These are phyloP conservation scores for Petrolisthes cinctipes DNA, from an alignment of 2,888 invertebrate species.

Conservation along the genomic window DNA sequence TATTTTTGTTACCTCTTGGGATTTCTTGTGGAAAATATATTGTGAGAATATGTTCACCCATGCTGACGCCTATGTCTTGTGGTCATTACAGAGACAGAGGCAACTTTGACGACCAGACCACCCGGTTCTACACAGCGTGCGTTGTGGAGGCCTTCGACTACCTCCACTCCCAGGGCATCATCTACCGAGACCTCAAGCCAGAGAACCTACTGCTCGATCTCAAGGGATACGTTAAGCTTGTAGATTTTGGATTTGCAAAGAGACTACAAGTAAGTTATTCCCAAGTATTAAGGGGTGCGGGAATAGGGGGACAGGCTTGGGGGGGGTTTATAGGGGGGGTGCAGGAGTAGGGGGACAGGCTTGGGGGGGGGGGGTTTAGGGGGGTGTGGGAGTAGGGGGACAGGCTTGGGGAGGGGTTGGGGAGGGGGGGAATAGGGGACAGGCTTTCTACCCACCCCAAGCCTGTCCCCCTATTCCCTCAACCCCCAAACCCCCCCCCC, in stretches of 20 bases:
- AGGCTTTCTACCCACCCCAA: no score
- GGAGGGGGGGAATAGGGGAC: no score
- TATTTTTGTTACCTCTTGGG: no score
- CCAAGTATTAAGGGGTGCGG: no score
- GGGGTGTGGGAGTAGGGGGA: no score
- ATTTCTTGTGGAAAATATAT: not conserved
- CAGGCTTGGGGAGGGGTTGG: no score
- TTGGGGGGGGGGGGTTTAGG: no score
- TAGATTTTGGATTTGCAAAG: constrained; percentile 99
- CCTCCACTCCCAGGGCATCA: constrained; percentile 94
- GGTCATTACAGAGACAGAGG: constrained; percentile 79
- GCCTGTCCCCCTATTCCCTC: no score
- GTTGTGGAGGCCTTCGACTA: constrained; percentile 99
- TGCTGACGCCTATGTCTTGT: not conserved
- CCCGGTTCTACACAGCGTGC: constrained; percentile 95
- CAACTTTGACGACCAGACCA: constrained; percentile 92
- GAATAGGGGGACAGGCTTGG: no score
- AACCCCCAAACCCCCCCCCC: no score
- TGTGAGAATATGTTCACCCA: not conserved
- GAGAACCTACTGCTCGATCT: constrained; percentile 94
- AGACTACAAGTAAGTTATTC: constrained; percentile 75
- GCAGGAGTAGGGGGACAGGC: no score
- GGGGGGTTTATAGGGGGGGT: no score
- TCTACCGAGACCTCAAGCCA: constrained; percentile 86
- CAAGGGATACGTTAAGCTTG: constrained; percentile 95